Conservation (phyloP, 2,888 invertebrate genomes). For the Sphinx pinastri region DNA sequence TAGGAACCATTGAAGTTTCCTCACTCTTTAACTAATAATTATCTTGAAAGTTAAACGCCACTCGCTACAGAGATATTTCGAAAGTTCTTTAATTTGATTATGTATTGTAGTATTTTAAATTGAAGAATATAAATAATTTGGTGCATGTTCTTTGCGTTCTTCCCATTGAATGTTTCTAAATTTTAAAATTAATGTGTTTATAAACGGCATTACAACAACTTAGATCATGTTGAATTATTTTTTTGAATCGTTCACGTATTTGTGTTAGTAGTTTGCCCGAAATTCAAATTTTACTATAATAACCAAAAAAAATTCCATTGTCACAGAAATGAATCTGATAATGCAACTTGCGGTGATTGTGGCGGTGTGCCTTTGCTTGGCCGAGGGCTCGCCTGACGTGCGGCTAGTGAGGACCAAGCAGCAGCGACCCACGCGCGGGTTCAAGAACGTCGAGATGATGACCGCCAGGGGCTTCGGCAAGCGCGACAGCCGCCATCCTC, state of each 20-base stretch:
- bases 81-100: constrained; percentile 7
- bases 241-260: too few relatives aligned
- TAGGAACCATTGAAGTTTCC: neutral
- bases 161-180: too few relatives aligned
- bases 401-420: constrained; percentile 71
- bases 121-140: neutral
- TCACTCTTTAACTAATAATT: neutral
- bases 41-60: neutral
- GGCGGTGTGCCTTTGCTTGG: constrained; percentile 68
- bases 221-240: too few relatives aligned
- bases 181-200: too few relatives aligned
- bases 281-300: too few relatives aligned
- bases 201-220: too few relatives aligned
- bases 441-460: constrained; percentile 86
- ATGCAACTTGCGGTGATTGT: constrained; percentile 69
- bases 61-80: neutral
- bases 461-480: constrained; percentile 87
- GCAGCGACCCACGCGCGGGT: constrained; percentile 85
- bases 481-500: constrained; percentile 73
- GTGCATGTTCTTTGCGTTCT: neutral
- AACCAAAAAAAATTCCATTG: neutral
- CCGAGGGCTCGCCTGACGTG: constrained; percentile 67
- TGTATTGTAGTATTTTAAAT: neutral
- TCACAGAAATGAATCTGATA: constrained; percentile 72
- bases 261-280: too few relatives aligned